Base-by-base conservation (phyloP, 1,140 invertebrate species). In the Polypedilum vanderplanki region DNA sequence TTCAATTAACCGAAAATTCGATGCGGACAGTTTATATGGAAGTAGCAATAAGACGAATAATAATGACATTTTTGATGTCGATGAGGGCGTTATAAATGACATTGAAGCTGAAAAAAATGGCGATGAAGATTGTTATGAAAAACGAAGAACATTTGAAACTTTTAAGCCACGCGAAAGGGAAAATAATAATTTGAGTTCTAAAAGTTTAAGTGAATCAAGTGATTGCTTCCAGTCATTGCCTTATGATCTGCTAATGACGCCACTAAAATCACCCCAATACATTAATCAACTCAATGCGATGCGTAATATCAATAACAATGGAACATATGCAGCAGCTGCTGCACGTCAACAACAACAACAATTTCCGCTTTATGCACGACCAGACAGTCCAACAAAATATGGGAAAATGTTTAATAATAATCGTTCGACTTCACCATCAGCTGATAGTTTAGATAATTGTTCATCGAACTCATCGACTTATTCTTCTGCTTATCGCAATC, bases 21-120 rank as follows among this genome's bases (percentile, higher is more conserved):
- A 70, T n/a, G 17, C 65, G 65, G 65, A 70, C 18, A 70, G 17
- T 18, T n/a, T 70, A 18, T 70, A 70, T 22, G 18, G 20, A 18
- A 70, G 18, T 70, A 9, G 12, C 1, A 57, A 57, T 15, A 57
- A n/a, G 3, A 57, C 12, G 46, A 57, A 70, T 70, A 18, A 70
- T 18, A 70, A 70, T 70, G 65, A 70, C 18, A 70, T 70, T 18
- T 70, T 20, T 70, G 65, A 18, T 70, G 65, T 10, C 65, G 65
- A 70, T 70, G 65, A 70, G 18, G 65, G 65, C 65, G 65, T 70
- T 20, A 70, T 70, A 70, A 70, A 70, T 70, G 65, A 70, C 65
- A 70, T 70, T 70, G 65, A 70, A 18, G 7, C 17, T 9, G 65
- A 70, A 18, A 18, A 20, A 5, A 70, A 70, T 22, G 65, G n/a